These are phyloP conservation scores for Desmodus rotundus DNA, from an alignment of 2,113 vertebrate genomes.

Conservation along the genomic window DNA sequence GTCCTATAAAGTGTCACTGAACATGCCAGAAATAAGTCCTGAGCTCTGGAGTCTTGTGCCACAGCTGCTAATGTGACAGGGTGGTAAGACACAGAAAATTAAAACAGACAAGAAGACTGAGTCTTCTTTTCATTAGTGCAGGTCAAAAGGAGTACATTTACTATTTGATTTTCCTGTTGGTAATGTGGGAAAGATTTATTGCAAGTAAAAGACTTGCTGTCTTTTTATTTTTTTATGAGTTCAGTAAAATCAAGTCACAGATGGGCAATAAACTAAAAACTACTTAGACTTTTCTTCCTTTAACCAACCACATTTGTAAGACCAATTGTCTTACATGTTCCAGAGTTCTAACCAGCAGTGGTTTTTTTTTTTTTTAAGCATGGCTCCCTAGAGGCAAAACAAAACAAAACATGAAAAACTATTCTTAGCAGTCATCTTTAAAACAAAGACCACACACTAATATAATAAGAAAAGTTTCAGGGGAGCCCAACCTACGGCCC, in stretches of 20 bases:
- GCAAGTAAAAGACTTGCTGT: not conserved
- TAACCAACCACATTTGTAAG: not conserved
- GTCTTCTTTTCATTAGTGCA: not conserved
- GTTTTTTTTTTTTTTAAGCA: not conserved
- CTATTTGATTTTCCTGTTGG: not conserved
- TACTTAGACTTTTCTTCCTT: not conserved
- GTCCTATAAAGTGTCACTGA: not conserved
- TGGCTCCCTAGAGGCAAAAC: not conserved
- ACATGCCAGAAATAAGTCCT: not conserved
- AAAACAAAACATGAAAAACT: not conserved
- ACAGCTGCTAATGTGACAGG: not conserved
- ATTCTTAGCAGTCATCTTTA: not conserved
- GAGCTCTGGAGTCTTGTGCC: not conserved
- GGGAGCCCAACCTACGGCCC: too few relatives aligned
- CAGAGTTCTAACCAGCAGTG: not conserved
- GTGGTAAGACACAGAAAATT: not conserved
- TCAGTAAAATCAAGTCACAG: conserved; percentile 3
- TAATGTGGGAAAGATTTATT: not conserved
- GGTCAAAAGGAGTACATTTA: not conserved
- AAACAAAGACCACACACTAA: not conserved
- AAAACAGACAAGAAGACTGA: not conserved
- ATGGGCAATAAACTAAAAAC: not conserved
- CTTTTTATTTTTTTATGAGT: not conserved
- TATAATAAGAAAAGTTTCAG: not conserved
- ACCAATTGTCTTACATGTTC: not conserved